Conservation (phyloP, 2,888 invertebrate species). For the Orgyia antiqua region DNA sequence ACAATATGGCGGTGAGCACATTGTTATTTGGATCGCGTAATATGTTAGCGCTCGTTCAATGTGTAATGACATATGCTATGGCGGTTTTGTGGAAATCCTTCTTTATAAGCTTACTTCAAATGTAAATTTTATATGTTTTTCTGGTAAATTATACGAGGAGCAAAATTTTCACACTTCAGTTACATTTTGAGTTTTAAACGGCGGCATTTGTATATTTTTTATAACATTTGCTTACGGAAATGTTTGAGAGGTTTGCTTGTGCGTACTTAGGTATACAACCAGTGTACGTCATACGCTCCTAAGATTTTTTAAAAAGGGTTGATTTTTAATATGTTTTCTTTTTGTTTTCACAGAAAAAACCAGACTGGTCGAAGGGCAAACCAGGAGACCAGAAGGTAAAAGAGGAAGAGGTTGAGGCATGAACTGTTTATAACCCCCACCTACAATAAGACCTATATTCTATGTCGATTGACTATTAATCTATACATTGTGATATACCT, state of each 20-base stretch:
- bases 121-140: no score
- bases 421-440: slow-evolving; percentile 69
- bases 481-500: slow-evolving; percentile 54
- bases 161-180: slow-evolving; percentile 23
- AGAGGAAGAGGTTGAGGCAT: slow-evolving; percentile 90
- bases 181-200: slow-evolving; percentile 13
- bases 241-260: slow-evolving; percentile 14
- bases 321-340: slow-evolving; percentile 6
- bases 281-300: neutral
- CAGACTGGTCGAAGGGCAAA: slow-evolving; percentile 96
- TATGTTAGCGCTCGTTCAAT: no score
- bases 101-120: slow-evolving; percentile 1
- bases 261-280: slow-evolving; percentile 29
- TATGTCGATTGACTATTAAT: slow-evolving; percentile 54
- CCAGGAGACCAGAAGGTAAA: slow-evolving; percentile 93
- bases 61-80: no score
- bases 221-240: slow-evolving; percentile 18
- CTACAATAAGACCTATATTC: slow-evolving; percentile 54
- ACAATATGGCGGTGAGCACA: no score
- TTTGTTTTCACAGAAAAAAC: slow-evolving; percentile 87
- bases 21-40: no score
- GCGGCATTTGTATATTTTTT: slow-evolving; percentile 25
- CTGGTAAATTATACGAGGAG: neutral
- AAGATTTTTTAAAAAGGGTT: slow-evolving; percentile 16
- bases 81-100: no score